These are phyloP conservation scores for Megathymus violae DNA, from an alignment of 1,140 invertebrate species.

Conservation along the genomic window DNA sequence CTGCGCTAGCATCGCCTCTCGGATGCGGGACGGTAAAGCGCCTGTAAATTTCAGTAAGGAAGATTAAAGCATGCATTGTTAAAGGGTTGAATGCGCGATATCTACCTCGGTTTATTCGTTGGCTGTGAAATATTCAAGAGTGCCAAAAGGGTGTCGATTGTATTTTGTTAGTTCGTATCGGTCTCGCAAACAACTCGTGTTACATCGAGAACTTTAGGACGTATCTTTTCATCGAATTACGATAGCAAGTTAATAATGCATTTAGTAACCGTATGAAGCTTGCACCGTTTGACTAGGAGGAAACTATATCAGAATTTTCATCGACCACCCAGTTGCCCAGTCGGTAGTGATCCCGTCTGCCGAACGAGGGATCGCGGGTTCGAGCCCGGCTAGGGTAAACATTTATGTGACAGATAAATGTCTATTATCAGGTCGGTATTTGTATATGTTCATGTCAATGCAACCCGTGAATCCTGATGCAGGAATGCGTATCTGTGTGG, in stretches of 20 bases:
- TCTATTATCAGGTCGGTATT: no score
- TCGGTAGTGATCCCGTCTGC: no score
- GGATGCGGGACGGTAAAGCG: constrained; percentile 1
- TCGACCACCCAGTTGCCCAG: no score
- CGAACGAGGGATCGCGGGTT: no score
- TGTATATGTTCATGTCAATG: no score
- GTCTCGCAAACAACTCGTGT: constrained; percentile 20
- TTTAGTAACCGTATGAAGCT: not conserved
- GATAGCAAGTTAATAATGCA: constrained; percentile 4
- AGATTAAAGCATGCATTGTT: constrained; percentile 36
- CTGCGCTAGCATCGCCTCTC: constrained; percentile 2
- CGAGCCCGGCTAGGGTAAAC: no score
- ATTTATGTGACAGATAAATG: no score
- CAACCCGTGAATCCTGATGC: no score
- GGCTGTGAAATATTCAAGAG: constrained; percentile 29
- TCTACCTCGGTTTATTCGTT: constrained; percentile 28
- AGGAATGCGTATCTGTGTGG: no score
- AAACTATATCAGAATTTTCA: no score
- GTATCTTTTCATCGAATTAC: constrained; percentile 11
- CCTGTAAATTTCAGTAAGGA: constrained; percentile 27
- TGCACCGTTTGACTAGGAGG: not conserved
- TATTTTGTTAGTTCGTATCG: constrained; percentile 20
- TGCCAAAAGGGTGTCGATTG: constrained; percentile 18
- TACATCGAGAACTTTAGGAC: constrained; percentile 19
- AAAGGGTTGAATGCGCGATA: constrained; percentile 34